These are phyloP conservation scores for Coccyzus lansbergi DNA, from an alignment of 2,797 vertebrate genomes.

Conservation along the genomic window DNA sequence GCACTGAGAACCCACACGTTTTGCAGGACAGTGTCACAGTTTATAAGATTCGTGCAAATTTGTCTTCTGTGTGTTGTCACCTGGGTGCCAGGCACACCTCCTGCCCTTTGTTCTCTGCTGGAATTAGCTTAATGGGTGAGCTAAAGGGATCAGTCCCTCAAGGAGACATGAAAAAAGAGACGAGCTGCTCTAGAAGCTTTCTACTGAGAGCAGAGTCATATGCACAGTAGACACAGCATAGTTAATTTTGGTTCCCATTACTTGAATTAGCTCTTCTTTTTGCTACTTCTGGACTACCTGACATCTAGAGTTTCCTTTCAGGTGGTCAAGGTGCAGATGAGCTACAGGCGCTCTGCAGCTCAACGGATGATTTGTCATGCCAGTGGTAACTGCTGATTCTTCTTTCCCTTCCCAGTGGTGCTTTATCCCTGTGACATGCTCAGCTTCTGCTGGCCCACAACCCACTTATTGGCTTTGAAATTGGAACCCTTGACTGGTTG, in stretches of 20 bases:
- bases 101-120: not conserved
- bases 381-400: not conserved
- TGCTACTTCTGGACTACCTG: not conserved
- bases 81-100: not conserved
- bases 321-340: not conserved
- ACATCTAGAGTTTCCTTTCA: not conserved
- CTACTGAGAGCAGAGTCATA: not conserved
- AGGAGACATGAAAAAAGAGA: not conserved
- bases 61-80: not conserved
- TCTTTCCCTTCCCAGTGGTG: not conserved
- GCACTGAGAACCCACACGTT: not conserved
- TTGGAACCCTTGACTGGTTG: slow-evolving; percentile 18
- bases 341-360: not conserved
- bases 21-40: not conserved
- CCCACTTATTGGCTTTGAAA: slow-evolving; percentile 39
- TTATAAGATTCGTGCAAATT: not conserved
- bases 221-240: not conserved
- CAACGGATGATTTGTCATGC: not conserved
- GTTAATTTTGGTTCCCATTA: not conserved
- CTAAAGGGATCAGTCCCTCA: not conserved
- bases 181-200: not conserved
- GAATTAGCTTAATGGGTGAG: not conserved
- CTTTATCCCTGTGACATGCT: not conserved
- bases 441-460: not conserved
- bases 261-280: not conserved